Evolutionary conservation across 2,888 invertebrate species (phyloP).

Genomic region (Orthonychiurus folsomi): DNA sequence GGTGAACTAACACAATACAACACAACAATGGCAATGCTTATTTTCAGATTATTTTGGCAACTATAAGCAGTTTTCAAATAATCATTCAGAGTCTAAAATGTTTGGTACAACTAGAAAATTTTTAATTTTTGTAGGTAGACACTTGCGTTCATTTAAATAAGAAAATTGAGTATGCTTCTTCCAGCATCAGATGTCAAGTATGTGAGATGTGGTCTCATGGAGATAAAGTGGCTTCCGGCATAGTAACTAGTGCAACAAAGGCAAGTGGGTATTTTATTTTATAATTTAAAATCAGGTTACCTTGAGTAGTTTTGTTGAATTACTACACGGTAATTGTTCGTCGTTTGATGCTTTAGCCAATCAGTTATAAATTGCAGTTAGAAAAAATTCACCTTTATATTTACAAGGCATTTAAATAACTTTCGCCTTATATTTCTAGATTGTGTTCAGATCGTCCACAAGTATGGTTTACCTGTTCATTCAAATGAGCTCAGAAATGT

Average conservation of each 20-base stretch:
- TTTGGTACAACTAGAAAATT: slow-evolving; percentile 2
- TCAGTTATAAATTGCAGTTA: too few relatives aligned
- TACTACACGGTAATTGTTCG: too few relatives aligned
- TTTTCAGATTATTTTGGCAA: neutral
- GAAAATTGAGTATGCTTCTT: slow-evolving; percentile 84
- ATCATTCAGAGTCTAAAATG: too few relatives aligned
- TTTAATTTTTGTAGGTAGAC: slow-evolving; percentile 55
- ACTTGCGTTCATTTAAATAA: slow-evolving; percentile 90
- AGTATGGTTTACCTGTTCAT: slow-evolving; percentile 95
- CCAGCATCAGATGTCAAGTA: slow-evolving; percentile 74
- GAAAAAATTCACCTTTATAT: too few relatives aligned
- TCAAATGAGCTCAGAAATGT: slow-evolving; percentile 99
- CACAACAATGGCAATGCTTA: neutral
- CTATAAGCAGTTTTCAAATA: neutral
- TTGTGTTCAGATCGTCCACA: slow-evolving; percentile 93
- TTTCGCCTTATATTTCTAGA: too few relatives aligned
- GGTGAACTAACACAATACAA: too few relatives aligned
- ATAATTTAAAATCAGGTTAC: too few relatives aligned
- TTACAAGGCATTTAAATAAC: too few relatives aligned
- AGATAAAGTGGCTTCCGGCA: slow-evolving; percentile 87
- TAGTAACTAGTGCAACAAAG: slow-evolving; percentile 89
- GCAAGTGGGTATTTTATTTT: slow-evolving; percentile 45
- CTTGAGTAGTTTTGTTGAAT: too few relatives aligned
- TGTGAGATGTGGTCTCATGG: slow-evolving; percentile 97
- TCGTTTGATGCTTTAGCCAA: too few relatives aligned